A percentile compares a stretch with the other conserved stretches of the same genome.
phyloP scores from a whole-genome alignment of 2,797 vertebrate genomes.

The Thamnophis elegans region DNA sequence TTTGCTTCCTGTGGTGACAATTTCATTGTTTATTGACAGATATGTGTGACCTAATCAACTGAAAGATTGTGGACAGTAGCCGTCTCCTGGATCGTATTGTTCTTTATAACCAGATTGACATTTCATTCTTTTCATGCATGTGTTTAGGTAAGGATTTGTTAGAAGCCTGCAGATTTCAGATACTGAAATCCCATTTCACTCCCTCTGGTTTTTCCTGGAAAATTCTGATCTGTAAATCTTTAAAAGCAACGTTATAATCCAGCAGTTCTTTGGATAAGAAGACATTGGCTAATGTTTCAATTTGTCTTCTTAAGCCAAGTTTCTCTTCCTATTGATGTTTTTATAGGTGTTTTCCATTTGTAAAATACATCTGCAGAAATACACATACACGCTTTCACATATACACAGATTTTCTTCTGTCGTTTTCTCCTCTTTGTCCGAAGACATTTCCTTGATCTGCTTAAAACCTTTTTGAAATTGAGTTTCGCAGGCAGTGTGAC shows the following conservation, averaged over 20 bases:
- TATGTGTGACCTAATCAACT: slow-evolving; percentile 49
- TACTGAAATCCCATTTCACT: not conserved
- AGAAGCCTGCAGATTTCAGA: slow-evolving; percentile 20
- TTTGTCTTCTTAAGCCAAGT: slow-evolving; percentile 25
- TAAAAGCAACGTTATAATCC: slow-evolving; percentile 19
- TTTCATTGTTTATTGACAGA: slow-evolving; percentile 58
- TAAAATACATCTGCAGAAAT: not conserved
- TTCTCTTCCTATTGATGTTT: not conserved
- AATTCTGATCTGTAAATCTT: slow-evolving; percentile 16
- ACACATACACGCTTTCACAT: not conserved
- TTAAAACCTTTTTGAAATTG: not conserved
- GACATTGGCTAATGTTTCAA: not conserved
- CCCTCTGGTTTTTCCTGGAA: not conserved
- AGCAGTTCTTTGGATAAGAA: not conserved
- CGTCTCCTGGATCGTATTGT: slow-evolving; percentile 60
- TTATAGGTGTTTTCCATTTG: not conserved
- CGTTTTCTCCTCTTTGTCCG: not conserved
- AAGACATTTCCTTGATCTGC: not conserved
- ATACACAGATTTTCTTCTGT: not conserved
- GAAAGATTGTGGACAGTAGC: slow-evolving; percentile 57
- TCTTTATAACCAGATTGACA: slow-evolving; percentile 68
- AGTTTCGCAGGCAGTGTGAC: not conserved
- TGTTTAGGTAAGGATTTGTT: slow-evolving; percentile 52
- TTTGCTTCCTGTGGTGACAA: slow-evolving; percentile 48
- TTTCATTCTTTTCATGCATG: slow-evolving; percentile 57